Conservation (phyloP, 2,113 vertebrate species). For the Ceyx margarethae region DNA sequence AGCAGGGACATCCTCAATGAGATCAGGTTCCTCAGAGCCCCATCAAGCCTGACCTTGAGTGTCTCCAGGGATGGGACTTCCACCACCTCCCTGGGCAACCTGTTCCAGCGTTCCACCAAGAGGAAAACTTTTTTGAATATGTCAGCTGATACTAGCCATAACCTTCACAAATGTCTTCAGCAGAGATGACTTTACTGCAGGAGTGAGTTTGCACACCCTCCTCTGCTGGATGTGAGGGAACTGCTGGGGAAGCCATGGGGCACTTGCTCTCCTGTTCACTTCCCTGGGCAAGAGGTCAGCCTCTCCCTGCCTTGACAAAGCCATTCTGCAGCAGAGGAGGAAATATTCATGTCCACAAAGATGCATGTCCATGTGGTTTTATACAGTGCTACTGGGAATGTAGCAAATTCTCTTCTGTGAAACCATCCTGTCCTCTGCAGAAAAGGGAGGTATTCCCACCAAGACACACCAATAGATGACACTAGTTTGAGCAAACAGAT, state of each 20-base stretch:
- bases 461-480: neutral
- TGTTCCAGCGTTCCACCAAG: no score
- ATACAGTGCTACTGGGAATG: neutral
- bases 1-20: no score
- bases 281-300: neutral
- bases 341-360: neutral
- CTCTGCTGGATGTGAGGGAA: neutral
- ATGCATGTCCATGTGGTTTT: neutral
- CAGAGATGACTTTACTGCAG: accelerated
- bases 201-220: neutral
- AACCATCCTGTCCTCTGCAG: neutral
- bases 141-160: neutral
- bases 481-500: neutral
- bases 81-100: no score
- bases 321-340: neutral
- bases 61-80: no score
- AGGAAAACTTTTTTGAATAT: neutral
- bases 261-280: neutral
- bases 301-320: neutral
- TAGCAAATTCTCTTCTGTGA: neutral
- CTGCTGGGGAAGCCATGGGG: neutral
- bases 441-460: neutral
- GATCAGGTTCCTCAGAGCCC: no score
- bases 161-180: neutral
- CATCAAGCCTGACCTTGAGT: no score